Conservation (phyloP, 1,140 invertebrate species). For the Dendrolimus punctatus region DNA sequence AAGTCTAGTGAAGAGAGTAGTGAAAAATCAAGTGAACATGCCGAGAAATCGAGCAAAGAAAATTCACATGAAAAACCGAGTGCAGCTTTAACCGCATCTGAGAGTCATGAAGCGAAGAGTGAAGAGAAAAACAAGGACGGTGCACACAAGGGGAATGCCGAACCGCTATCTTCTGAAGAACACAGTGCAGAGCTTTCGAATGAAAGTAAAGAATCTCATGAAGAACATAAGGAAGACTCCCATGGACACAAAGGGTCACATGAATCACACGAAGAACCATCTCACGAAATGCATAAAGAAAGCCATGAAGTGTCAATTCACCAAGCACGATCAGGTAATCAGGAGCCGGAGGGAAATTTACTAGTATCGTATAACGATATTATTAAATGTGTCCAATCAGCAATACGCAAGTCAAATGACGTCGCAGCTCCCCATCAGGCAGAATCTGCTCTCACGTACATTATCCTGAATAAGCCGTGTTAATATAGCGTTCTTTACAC, state of each 20-base stretch:
- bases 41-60: slow-evolving; percentile 13
- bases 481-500: slow-evolving; percentile 10
- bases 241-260: background rate
- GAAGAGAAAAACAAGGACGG: background rate
- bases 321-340: too few relatives aligned
- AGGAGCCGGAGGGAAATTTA: slow-evolving; percentile 6
- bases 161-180: background rate
- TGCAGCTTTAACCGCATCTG: slow-evolving; percentile 2
- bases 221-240: background rate
- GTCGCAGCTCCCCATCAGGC: background rate
- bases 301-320: background rate
- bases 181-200: background rate
- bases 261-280: background rate
- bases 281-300: slow-evolving; percentile 1
- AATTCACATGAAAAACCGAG: background rate
- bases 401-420: slow-evolving; percentile 9
- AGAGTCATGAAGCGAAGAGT: background rate
- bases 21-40: slow-evolving; percentile 1
- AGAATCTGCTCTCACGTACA: slow-evolving; percentile 28
- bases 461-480: slow-evolving; percentile 28
- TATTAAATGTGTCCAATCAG: slow-evolving; percentile 41
- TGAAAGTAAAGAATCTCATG: background rate
- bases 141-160: too few relatives aligned
- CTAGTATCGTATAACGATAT: slow-evolving; percentile 44
- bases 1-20: slow-evolving; percentile 1